phyloP scores from a whole-genome alignment of 2,888 invertebrate species.

The Cepaea hortensis region DNA sequence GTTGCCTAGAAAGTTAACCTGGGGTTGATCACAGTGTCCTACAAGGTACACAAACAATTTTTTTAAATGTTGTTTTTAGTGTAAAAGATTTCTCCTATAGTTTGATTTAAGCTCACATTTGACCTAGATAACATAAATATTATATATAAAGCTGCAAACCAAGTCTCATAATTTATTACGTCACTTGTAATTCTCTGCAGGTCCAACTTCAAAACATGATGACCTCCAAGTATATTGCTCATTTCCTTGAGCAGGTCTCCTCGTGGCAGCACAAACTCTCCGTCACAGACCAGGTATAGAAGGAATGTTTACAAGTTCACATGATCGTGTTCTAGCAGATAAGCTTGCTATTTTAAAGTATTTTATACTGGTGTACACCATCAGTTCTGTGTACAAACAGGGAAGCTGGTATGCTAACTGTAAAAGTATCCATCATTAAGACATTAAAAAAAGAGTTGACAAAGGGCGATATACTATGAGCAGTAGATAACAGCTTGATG shows the following conservation, averaged over 20 bases:
- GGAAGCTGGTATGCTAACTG: no score
- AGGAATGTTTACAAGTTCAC: background rate
- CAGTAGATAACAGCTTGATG: no score
- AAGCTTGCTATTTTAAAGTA: no score
- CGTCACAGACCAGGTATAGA: conserved; percentile 86
- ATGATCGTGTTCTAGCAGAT: no score
- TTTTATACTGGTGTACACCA: no score
- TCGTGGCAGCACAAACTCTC: conserved; percentile 95
- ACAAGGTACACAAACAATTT: background rate
- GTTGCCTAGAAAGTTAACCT: no score
- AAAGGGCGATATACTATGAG: no score
- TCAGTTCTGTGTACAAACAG: no score
- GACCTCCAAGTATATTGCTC: conserved; percentile 96
- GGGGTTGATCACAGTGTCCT: background rate
- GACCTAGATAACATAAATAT: background rate
- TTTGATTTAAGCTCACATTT: no score
- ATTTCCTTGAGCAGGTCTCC: conserved; percentile 95
- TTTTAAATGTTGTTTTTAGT: background rate
- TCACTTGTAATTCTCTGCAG: conserved; percentile 74
- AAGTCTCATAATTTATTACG: background rate
- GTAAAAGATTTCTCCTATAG: no score
- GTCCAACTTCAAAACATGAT: conserved; percentile 96
- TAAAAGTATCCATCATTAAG: no score
- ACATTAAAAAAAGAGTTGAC: no score
- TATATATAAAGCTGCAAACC: background rate